These are phyloP conservation scores for Microcebus lehilahytsara DNA, from an alignment of 2,113 vertebrate species.

Conservation along the genomic window DNA sequence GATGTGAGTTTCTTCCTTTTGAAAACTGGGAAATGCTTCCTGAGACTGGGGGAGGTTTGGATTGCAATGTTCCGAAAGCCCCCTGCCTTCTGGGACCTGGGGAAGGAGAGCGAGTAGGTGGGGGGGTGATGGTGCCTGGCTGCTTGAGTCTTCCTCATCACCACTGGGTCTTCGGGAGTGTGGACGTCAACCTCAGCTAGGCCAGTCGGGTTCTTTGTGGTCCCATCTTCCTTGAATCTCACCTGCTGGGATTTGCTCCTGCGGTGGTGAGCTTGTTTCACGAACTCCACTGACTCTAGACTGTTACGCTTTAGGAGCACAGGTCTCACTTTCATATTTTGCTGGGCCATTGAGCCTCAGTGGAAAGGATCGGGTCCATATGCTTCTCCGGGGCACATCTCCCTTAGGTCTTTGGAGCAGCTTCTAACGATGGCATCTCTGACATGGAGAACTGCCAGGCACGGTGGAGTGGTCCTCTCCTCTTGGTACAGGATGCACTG, in stretches of 20 bases:
- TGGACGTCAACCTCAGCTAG: conserved; percentile 41
- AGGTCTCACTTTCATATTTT: conserved; percentile 82
- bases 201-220: conserved; percentile 33
- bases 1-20: conserved; percentile 82
- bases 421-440: conserved; percentile 12
- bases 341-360: conserved; percentile 84
- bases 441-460: conserved; percentile 11
- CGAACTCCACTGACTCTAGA: conserved; percentile 81
- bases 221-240: conserved; percentile 86
- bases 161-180: not conserved
- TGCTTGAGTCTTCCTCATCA: conserved; percentile 54
- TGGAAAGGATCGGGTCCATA: conserved; percentile 67
- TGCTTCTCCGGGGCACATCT: conserved; percentile 82
- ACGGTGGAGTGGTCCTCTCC: not conserved
- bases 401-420: conserved; percentile 80
- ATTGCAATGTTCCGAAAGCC: conserved; percentile 84
- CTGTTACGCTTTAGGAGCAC: conserved; percentile 87
- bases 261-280: conserved; percentile 83
- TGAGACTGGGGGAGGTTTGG: conserved; percentile 89
- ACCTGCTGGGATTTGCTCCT: conserved; percentile 88
- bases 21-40: conserved; percentile 86
- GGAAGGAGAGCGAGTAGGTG: conserved; percentile 77
- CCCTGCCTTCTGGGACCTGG: conserved; percentile 80
- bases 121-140: conserved; percentile 69
- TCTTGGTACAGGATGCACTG: conserved; percentile 7